phyloP scores from a whole-genome alignment of 2,797 vertebrate genomes.

The Poecilia velifera region DNA sequence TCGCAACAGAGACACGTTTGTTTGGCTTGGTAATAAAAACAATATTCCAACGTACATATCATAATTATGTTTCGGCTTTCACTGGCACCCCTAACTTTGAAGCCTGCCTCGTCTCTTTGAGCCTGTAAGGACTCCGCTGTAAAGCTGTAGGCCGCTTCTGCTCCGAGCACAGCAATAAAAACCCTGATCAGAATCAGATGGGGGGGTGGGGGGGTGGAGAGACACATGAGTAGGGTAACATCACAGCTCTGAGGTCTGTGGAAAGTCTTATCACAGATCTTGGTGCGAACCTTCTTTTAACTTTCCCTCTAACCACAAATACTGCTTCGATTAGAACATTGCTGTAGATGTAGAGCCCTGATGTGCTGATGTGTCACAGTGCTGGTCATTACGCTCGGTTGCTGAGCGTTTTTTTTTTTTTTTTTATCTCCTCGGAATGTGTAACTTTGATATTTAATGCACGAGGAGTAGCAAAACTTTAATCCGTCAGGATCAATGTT shows the following conservation, averaged over 20 bases:
- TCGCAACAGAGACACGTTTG: slow-evolving; percentile 73
- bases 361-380: slow-evolving; percentile 20
- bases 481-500: slow-evolving; percentile 50
- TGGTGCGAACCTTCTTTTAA: slow-evolving; percentile 54
- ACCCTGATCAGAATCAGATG: slow-evolving; percentile 78
- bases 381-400: slow-evolving; percentile 8
- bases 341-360: slow-evolving; percentile 25
- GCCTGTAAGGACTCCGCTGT: slow-evolving; percentile 52
- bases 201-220: slow-evolving; percentile 32
- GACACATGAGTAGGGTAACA: slow-evolving; percentile 61
- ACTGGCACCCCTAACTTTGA: slow-evolving; percentile 38
- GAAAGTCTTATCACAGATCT: slow-evolving; percentile 71
- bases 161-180: slow-evolving; percentile 54
- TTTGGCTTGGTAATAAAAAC: slow-evolving; percentile 86
- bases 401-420: slow-evolving; percentile 8
- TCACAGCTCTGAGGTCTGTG: slow-evolving; percentile 64
- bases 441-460: background rate
- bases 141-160: slow-evolving; percentile 54
- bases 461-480: background rate
- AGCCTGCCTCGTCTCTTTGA: background rate
- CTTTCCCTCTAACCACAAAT: slow-evolving; percentile 64
- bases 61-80: slow-evolving; percentile 77
- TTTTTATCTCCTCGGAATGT: background rate
- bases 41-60: slow-evolving; percentile 79
- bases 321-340: slow-evolving; percentile 44